Percentiles rank a stretch among this genome's conserved stretches.
Conservation (phyloP, 2,888 invertebrate genomes). For the Elmis aenea region DNA sequence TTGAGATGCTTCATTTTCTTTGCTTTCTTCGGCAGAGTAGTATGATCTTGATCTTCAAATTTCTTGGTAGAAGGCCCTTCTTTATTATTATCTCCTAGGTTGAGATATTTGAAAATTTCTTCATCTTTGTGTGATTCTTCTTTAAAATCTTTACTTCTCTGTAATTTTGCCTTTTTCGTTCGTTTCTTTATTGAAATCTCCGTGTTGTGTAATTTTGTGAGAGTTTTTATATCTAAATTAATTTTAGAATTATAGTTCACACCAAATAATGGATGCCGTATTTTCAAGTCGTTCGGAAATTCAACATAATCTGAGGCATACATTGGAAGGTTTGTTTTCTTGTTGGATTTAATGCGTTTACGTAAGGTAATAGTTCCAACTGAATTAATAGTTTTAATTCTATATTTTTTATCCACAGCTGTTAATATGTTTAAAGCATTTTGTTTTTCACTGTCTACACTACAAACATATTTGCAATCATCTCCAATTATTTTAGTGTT, state of each 20-base stretch:
- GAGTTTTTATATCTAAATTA: slow-evolving; percentile 15
- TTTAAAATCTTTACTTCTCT: slow-evolving; percentile 5
- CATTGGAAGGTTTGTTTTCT: no score
- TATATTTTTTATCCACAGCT: no score
- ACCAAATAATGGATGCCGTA: slow-evolving; percentile 23
- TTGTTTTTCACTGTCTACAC: slow-evolving; percentile 1
- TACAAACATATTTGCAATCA: slow-evolving; percentile 13
- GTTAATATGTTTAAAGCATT: no score
- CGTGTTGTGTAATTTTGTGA: slow-evolving; percentile 14
- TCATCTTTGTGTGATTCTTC: slow-evolving; percentile 8
- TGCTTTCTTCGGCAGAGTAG: no score
- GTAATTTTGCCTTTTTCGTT: slow-evolving; percentile 14
- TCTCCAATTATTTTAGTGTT: slow-evolving; percentile 8
- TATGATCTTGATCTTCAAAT: no score
- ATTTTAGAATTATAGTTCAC: slow-evolving; percentile 18
- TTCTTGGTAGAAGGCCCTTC: no score
- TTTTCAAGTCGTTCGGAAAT: slow-evolving; percentile 17
- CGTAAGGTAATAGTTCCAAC: slow-evolving; percentile 13
- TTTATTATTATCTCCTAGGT: no score
- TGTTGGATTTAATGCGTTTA: slow-evolving; percentile 11
- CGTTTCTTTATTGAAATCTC: slow-evolving; percentile 7
- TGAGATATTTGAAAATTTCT: slow-evolving; percentile 19
- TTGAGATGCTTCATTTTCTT: no score
- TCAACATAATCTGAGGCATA: no score
- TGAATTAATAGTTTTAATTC: slow-evolving; percentile 7